phyloP scores from a whole-genome alignment of 2,797 vertebrate genomes.

The Bradypodion pumilum region DNA sequence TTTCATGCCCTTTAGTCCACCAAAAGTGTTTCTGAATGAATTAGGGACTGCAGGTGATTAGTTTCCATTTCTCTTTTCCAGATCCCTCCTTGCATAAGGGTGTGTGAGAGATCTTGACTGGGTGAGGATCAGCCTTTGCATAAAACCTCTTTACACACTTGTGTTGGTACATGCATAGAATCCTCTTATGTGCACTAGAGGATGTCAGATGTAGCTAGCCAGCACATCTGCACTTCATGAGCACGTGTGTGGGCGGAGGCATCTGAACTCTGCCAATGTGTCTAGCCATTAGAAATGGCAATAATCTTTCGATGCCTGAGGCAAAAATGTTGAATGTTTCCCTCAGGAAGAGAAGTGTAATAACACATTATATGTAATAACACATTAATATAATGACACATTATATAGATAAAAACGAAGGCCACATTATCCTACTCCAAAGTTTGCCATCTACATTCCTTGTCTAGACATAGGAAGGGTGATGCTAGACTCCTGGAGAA shows the following conservation, averaged over 20 bases:
- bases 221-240: neutral
- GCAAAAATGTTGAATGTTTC: neutral
- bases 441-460: neutral
- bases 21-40: too few relatives aligned
- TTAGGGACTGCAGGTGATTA: neutral
- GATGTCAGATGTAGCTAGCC: too few relatives aligned
- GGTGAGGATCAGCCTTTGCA: neutral
- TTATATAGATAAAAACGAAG: too few relatives aligned
- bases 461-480: neutral
- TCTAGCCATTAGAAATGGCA: neutral
- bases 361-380: too few relatives aligned
- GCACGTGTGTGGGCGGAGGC: neutral
- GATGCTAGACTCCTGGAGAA: neutral
- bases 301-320: neutral
- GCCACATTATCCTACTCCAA: too few relatives aligned
- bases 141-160: neutral
- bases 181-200: too few relatives aligned
- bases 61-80: neutral
- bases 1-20: neutral
- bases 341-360: neutral
- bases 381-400: too few relatives aligned
- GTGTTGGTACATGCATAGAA: neutral
- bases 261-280: too few relatives aligned
- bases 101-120: too few relatives aligned
- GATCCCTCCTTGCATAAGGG: too few relatives aligned